Evolutionary conservation across 92 coral and sea anemone genomes (phyloP).

Genomic region (Muricea muricata): DNA sequence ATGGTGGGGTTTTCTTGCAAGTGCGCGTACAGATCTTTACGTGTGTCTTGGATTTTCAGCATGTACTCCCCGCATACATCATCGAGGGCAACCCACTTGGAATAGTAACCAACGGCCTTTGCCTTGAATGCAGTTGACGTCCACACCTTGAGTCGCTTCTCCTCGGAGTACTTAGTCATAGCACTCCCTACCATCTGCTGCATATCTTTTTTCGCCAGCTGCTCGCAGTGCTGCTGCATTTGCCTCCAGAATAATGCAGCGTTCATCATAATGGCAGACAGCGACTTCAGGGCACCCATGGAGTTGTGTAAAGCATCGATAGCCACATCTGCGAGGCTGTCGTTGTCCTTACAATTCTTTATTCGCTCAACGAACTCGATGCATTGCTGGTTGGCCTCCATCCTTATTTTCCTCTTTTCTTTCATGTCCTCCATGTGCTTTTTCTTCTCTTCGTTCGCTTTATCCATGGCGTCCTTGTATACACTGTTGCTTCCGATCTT

Average conservation of each 20-base stretch:
- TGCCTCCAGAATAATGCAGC: slow-evolving; percentile 74
- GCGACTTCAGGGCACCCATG: slow-evolving; percentile 72
- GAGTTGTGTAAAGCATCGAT: slow-evolving; percentile 73
- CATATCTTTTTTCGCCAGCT: slow-evolving; percentile 49
- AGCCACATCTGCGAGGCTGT: slow-evolving; percentile 68
- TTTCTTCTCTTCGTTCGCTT: slow-evolving; percentile 56
- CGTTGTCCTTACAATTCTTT: slow-evolving; percentile 52
- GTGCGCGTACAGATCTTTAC: slow-evolving; percentile 64
- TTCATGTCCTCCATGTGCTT: slow-evolving; percentile 60
- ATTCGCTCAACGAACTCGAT: slow-evolving; percentile 67
- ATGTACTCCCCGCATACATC: slow-evolving; percentile 71
- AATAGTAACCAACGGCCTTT: slow-evolving; percentile 58
- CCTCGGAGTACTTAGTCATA: slow-evolving; percentile 61
- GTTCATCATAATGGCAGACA: slow-evolving; percentile 72
- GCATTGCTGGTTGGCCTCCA: slow-evolving; percentile 60
- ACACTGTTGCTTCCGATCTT: too few species aligned
- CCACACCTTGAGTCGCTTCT: slow-evolving; percentile 68
- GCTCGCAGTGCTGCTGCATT: slow-evolving; percentile 70
- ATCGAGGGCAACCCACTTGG: slow-evolving; percentile 76
- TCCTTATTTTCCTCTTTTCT: slow-evolving; percentile 56
- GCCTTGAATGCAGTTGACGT: slow-evolving; percentile 61
- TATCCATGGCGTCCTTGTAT: too few species aligned
- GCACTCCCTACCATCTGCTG: slow-evolving; percentile 46
- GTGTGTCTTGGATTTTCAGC: slow-evolving; percentile 70
- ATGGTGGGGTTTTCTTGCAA: slow-evolving; percentile 69